phyloP scores from a whole-genome alignment of 1,140 invertebrate species.

The Brachionus angularis region DNA sequence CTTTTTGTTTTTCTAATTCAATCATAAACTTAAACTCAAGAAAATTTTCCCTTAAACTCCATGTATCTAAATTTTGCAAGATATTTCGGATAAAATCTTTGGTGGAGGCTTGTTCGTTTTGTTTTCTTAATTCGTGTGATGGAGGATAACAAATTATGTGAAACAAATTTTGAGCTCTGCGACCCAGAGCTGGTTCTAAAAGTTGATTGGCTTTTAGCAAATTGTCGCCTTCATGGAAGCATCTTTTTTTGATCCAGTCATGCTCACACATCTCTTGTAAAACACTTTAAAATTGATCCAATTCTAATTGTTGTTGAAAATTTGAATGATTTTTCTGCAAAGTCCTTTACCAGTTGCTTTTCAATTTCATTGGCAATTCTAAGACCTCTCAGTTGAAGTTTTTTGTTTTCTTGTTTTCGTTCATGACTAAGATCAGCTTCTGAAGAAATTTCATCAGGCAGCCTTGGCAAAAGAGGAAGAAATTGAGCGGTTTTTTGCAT shows the following conservation, averaged over 20 bases:
- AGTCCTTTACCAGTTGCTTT: too few species aligned
- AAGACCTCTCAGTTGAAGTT: too few species aligned
- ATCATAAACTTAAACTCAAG: constrained; percentile 91
- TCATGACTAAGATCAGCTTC: too few species aligned
- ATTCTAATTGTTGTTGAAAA: constrained; percentile 59
- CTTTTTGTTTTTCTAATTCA: constrained; percentile 68
- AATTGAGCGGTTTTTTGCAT: too few species aligned
- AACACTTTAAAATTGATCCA: constrained; percentile 82
- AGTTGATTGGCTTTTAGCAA: constrained; percentile 80
- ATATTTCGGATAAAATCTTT: constrained; percentile 46
- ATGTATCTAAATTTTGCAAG: constrained; percentile 78
- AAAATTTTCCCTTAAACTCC: constrained; percentile 94
- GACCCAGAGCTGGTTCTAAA: constrained; percentile 63
- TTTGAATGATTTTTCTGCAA: too few species aligned
- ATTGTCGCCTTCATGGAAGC: constrained; percentile 83
- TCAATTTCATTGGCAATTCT: too few species aligned
- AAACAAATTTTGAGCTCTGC: constrained; percentile 70
- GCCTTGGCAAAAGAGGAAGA: too few species aligned
- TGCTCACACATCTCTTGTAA: constrained; percentile 88
- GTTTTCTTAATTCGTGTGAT: constrained; percentile 14
- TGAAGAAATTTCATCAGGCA: too few species aligned
- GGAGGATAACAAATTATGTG: constrained; percentile 95
- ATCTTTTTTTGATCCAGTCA: constrained; percentile 90
- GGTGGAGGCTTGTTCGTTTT: constrained; percentile 22
- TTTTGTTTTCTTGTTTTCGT: too few species aligned